phyloP scores from a whole-genome alignment of 2,113 vertebrate genomes.

The Gorilla gorilla region DNA sequence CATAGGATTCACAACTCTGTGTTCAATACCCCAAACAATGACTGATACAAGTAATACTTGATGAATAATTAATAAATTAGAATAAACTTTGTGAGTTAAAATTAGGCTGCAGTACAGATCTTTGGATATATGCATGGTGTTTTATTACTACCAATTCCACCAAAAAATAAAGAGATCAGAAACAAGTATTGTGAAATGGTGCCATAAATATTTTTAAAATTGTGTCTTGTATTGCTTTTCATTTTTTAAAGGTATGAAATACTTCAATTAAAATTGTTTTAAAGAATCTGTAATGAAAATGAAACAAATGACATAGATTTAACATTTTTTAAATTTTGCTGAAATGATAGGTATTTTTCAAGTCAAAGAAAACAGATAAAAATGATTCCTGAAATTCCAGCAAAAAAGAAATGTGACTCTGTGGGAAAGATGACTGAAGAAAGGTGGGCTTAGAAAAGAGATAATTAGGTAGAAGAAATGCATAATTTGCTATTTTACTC shows the following conservation, averaged over 20 bases:
- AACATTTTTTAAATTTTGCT: neutral
- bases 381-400: neutral
- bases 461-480: neutral
- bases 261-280: neutral
- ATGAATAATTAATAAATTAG: neutral
- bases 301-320: neutral
- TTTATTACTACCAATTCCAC: neutral
- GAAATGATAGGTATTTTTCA: neutral
- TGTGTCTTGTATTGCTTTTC: neutral
- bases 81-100: neutral
- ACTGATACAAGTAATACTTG: neutral
- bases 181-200: neutral
- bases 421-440: neutral
- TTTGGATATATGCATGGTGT: neutral
- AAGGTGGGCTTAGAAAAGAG: neutral
- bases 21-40: neutral
- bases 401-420: neutral
- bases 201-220: neutral
- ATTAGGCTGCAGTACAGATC: neutral
- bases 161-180: neutral
- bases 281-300: neutral
- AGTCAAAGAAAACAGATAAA: neutral
- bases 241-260: neutral
- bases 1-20: neutral
- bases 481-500: neutral